Base-by-base conservation (phyloP, 2,113 vertebrate species). In the Genyomyrus donnyi region DNA sequence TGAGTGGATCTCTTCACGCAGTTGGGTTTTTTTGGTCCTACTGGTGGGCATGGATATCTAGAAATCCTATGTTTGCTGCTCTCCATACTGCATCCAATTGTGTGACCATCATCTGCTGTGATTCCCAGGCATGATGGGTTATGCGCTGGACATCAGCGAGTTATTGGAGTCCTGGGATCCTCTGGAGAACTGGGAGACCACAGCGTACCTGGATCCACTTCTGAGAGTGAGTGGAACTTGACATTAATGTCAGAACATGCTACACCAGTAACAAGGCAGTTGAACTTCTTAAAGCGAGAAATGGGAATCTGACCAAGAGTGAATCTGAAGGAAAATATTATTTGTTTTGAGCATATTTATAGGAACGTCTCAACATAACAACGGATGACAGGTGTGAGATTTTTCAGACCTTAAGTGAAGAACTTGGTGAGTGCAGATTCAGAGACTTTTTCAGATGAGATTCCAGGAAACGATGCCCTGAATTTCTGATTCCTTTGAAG, bases 381-480 rank as follows among this genome's bases (percentile, higher is more conserved):
- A 93, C 98, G 96, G 98, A 99, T 94, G 98, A 99, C 94, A 98
- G 96, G 93, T 99, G 97, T 93, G 94, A 96, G 92, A 98, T 99
- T 96, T 99, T 99, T 93, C 98, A 99, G 94, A 97, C 97, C 90
- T 93, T 99, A 90, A 98, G 98, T 88, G 98, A 97, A 90, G 98
- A 98, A 86, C 91, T 97, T 91, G 98, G 98, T 99, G 95, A 96
- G 97, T 92, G 56, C 90, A 48, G 48, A 19, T 24, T 58, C n/a
- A 31, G 39, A 52, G 24, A 39, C 4, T 31, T n/a, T 48, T 53
- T 58, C 5, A 50, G 53, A 10, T 2, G 27, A 74, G 66, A 31
- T 27, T 31, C 9, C n/a, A 31, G 31, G 66, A 74, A 74, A 74
- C 27, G 4, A 17, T 13, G 27, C 27, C 66, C 31, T 35, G 27